These are phyloP conservation scores for Macrochelys suwanniensis DNA, from an alignment of 2,797 vertebrate genomes.

Conservation along the genomic window DNA sequence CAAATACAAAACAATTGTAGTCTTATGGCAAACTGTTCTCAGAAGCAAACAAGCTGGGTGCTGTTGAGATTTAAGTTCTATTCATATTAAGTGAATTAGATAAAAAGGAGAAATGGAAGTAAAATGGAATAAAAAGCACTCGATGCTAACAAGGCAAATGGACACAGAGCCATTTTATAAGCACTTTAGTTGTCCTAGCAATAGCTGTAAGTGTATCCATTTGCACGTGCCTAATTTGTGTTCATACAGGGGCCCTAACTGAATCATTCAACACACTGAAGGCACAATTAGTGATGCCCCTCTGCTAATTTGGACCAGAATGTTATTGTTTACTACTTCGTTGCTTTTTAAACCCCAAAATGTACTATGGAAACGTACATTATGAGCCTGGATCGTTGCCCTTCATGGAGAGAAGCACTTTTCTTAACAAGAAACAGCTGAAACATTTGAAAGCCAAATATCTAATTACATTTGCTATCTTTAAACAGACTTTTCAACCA, in stretches of 20 bases:
- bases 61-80: background rate
- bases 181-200: background rate
- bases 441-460: slow-evolving; percentile 18
- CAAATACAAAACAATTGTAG: background rate
- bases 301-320: background rate
- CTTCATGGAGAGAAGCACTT: background rate
- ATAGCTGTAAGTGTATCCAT: rapidly evolving
- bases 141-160: background rate
- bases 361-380: background rate
- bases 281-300: background rate
- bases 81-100: background rate
- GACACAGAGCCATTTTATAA: rapidly evolving
- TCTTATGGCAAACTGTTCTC: background rate
- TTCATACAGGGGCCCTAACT: background rate
- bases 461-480: background rate
- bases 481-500: slow-evolving; percentile 1
- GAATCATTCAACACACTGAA: background rate
- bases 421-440: slow-evolving; percentile 34
- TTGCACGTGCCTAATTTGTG: background rate
- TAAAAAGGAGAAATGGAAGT: background rate
- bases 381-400: background rate
- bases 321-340: background rate
- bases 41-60: background rate
- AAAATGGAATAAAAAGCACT: background rate
- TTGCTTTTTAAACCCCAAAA: background rate